A percentile compares a stretch with the other conserved stretches of the same genome.
Conservation (phyloP, 2,113 vertebrate genomes). For the Centrocercus urophasianus region DNA sequence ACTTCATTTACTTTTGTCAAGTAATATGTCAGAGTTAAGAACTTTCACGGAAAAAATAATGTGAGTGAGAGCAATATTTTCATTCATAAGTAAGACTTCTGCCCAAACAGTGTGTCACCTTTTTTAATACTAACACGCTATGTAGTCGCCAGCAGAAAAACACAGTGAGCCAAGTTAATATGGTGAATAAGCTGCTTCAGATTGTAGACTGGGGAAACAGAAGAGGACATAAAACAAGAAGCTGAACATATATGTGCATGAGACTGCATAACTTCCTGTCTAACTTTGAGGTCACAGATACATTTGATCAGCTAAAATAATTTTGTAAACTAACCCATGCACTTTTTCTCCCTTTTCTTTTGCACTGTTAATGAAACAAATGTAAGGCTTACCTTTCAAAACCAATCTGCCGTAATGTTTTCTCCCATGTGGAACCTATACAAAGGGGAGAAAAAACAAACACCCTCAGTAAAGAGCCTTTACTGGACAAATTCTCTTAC, state of each 20-base stretch:
- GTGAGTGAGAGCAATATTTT: neutral
- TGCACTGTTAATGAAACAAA: neutral
- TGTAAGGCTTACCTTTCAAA: slow-evolving; percentile 91
- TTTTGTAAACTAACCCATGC: neutral
- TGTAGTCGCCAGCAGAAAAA: neutral
- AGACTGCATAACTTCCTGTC: neutral
- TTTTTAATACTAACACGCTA: neutral
- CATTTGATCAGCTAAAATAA: neutral
- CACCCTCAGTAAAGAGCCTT: slow-evolving; percentile 9
- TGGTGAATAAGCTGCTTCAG: neutral
- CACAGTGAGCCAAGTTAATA: neutral
- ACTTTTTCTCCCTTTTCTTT: neutral
- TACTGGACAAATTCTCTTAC: neutral
- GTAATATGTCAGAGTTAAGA: slow-evolving; percentile 14
- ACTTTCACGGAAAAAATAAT: slow-evolving; percentile 27
- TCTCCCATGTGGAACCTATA: slow-evolving; percentile 93
- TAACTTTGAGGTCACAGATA: neutral
- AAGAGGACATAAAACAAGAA: neutral
- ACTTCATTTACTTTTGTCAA: slow-evolving; percentile 41
- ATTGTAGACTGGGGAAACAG: neutral
- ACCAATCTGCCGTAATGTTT: slow-evolving; percentile 93
- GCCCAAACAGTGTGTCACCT: neutral
- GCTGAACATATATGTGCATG: neutral
- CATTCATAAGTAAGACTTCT: slow-evolving; percentile 11
- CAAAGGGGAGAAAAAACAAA: slow-evolving; percentile 61